Conservation (phyloP, 2,888 invertebrate genomes). For the Sinelater perroti region DNA sequence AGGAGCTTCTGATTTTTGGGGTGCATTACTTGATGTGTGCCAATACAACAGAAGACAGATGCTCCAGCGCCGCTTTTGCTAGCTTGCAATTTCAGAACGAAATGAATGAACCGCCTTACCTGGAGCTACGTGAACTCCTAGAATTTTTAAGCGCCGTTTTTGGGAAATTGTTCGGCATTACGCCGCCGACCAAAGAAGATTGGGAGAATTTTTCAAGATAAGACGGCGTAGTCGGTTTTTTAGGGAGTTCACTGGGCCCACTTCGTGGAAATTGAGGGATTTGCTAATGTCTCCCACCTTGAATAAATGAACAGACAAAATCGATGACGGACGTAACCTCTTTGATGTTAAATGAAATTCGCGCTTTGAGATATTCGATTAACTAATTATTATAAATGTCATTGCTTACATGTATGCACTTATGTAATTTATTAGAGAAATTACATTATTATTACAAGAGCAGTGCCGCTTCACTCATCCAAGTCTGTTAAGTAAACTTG, state of each 20-base stretch:
- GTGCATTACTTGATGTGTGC: slow-evolving; percentile 14
- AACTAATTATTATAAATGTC: too few relatives aligned
- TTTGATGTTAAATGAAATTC: too few relatives aligned
- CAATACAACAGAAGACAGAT: slow-evolving; percentile 23
- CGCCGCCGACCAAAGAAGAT: slow-evolving; percentile 7
- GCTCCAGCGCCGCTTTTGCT: slow-evolving; percentile 5
- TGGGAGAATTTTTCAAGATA: neutral
- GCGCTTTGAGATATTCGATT: too few relatives aligned
- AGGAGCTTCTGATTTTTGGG: slow-evolving; percentile 9
- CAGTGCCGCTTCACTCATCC: too few relatives aligned
- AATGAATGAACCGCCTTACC: slow-evolving; percentile 12
- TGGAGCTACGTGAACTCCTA: neutral
- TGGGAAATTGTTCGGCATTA: slow-evolving; percentile 5
- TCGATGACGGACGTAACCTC: too few relatives aligned
- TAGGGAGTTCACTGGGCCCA: slow-evolving; percentile 2
- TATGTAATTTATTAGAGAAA: too few relatives aligned
- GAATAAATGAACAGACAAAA: too few relatives aligned
- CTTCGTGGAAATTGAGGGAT: too few relatives aligned
- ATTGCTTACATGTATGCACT: too few relatives aligned
- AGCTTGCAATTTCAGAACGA: slow-evolving; percentile 15
- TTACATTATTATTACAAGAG: too few relatives aligned
- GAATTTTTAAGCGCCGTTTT: slow-evolving; percentile 2
- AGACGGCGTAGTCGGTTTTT: slow-evolving; percentile 1
- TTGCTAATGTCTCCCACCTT: too few relatives aligned
- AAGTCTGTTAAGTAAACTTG: too few relatives aligned